Conservation (phyloP, 2,888 invertebrate genomes). For the Sympetrum striolatum region DNA sequence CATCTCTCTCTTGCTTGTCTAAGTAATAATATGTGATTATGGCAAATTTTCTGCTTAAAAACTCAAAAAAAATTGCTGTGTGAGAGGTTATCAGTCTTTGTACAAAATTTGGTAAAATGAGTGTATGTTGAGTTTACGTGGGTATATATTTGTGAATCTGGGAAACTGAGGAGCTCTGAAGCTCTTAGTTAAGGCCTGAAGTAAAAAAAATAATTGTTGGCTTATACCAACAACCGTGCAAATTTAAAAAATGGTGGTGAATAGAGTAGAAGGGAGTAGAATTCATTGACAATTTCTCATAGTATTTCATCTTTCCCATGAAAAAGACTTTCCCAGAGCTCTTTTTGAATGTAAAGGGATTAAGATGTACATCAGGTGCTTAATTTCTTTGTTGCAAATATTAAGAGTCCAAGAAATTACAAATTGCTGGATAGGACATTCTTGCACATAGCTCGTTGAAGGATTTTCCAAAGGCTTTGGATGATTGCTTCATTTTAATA, state of each 20-base stretch:
- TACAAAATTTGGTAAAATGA: constrained; percentile 40
- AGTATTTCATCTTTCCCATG: constrained; percentile 5
- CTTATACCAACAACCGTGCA: constrained; percentile 15
- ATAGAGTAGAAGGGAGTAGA: constrained; percentile 3
- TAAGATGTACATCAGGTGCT: constrained; percentile 21
- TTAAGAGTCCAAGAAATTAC: background rate
- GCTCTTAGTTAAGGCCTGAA: constrained; percentile 39
- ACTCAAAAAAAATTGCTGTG: constrained; percentile 27
- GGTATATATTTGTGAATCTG: constrained; percentile 30
- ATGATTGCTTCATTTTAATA: constrained; percentile 21
- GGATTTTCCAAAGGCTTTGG: constrained; percentile 10
- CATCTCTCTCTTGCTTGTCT: constrained; percentile 36
- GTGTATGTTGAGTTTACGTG: constrained; percentile 9
- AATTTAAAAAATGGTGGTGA: constrained; percentile 22
- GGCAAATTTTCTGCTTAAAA: constrained; percentile 34
- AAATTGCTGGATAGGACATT: background rate
- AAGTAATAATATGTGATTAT: constrained; percentile 26
- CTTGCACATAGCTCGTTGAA: constrained; percentile 10
- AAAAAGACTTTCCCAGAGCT: constrained; percentile 14
- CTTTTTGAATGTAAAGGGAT: constrained; percentile 12
- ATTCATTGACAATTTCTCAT: background rate
- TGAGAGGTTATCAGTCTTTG: constrained; percentile 29
- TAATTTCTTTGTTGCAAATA: constrained; percentile 27
- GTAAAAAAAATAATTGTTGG: constrained; percentile 4
- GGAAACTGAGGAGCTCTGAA: background rate